Conservation (phyloP, 2,888 invertebrate species). For the Aethes cnicana region DNA sequence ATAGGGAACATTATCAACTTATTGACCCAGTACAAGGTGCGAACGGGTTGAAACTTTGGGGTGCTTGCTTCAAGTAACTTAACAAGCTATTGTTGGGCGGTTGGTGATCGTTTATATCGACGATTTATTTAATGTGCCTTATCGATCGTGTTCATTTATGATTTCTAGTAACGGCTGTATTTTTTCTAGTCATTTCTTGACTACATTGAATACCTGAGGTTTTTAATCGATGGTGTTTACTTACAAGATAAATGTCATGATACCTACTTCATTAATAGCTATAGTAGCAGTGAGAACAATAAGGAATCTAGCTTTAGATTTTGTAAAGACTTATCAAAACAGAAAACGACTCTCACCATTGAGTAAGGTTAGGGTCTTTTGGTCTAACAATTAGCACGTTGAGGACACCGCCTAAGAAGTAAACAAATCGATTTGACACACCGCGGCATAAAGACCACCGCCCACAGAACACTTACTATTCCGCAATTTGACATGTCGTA, state of each 20-base stretch:
- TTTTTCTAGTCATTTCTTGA: no score
- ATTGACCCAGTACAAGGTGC: constrained; percentile 77
- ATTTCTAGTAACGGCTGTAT: no score
- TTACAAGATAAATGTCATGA: no score
- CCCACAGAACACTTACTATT: constrained; percentile 54
- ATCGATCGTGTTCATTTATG: not conserved
- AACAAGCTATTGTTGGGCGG: constrained; percentile 28
- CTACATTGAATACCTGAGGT: no score
- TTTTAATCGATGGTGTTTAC: no score
- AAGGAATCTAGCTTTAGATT: no score
- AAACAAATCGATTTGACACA: constrained; percentile 62
- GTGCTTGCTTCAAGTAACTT: constrained; percentile 21
- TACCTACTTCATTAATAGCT: no score
- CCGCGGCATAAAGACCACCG: constrained; percentile 53
- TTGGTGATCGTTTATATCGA: constrained; percentile 15
- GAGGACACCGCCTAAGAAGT: constrained; percentile 37
- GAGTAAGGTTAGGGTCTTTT: no score
- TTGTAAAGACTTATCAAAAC: no score
- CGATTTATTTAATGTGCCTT: constrained; percentile 1
- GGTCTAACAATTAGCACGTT: constrained; percentile 38
- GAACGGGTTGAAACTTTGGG: constrained; percentile 44
- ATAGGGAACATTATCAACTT: constrained; percentile 71
- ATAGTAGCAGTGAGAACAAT: no score
- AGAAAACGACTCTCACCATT: no score
- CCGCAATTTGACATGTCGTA: constrained; percentile 67